Base-by-base conservation (phyloP, 2,113 vertebrate species). In the Okapia johnstoni region DNA sequence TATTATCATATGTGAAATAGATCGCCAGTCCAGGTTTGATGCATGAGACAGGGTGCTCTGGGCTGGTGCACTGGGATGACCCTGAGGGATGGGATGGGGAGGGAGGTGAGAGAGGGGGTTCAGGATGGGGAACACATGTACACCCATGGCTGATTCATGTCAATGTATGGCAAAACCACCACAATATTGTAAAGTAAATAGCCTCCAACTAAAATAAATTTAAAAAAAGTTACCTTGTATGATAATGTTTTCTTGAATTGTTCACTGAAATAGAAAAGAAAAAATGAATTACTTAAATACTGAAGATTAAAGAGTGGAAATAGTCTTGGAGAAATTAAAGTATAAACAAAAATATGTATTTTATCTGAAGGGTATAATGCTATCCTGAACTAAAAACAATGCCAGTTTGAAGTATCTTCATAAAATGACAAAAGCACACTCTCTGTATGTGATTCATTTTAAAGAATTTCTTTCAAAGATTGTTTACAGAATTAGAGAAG, bases 221-320 rank as follows among this genome's bases (percentile, higher is more conserved):
- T 16, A 0, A 6, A 70, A 23, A 87, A 90, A 33, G 87, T 99
- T 99, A 99, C 99, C 99, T 99, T 99, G 97, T 99, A 99, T n/a
- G 99, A 99, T 98, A 99, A 98, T 60, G 99, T 97, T 94, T 99
- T 99, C 96, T 99, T 99, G 98, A 99, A 99, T 58, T 94, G 99
- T 98, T 98, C 98, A 98, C 99, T 99, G 99, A 70, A 98, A 99
- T 70, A 83, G 96, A 98, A 95, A 97, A 98, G 54, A 1, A 98
- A 98, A 76, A 98, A 63, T 5, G 48, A 95, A 94, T 98, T n/a
- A 98, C 36, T 98, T 84, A 97, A 98, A 97, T 28, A 87, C n/a
- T 10, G 89, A 88, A 90, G 16, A 52, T 92, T 43, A 90, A 90
- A 96, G 93, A 93, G 33, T 0, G 94, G 8, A 97, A 94, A 48